These are phyloP conservation scores for Rotaria sp. DNA, from an alignment of 2,888 invertebrate species.

Conservation along the genomic window DNA sequence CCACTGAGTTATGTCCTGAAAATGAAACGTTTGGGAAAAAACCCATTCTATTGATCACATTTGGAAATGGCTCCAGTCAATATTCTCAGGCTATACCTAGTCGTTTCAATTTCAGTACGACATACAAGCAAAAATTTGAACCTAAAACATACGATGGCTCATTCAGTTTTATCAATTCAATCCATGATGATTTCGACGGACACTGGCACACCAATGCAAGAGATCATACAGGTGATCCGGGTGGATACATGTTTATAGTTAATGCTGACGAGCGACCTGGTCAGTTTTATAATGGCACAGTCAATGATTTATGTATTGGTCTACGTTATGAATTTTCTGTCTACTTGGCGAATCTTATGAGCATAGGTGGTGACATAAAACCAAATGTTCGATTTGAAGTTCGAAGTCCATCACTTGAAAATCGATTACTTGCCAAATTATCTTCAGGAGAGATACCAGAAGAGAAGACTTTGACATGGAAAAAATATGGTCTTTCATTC, in stretches of 20 bases:
- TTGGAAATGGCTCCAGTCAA: not conserved
- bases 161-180: not conserved
- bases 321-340: not conserved
- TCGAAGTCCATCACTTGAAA: not conserved
- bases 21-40: not conserved
- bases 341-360: not conserved
- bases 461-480: not conserved
- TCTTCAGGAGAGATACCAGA: not conserved
- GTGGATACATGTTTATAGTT: not conserved
- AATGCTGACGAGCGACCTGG: not conserved
- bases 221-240: not conserved
- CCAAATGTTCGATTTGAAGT: not conserved
- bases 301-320: not conserved
- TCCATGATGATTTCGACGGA: not conserved
- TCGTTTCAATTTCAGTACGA: not conserved
- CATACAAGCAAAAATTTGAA: not conserved
- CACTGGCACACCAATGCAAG: not conserved
- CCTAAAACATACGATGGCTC: not conserved
- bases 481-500: not conserved
- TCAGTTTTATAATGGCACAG: not conserved
- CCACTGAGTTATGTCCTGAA: not conserved
- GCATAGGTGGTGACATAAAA: not conserved
- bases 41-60: not conserved
- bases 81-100: not conserved
- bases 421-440: not conserved